Evolutionary conservation across 2,888 invertebrate genomes (phyloP), one percentile per base, ranked within the genome.

Genomic region (Caenorhabditis sulstoni): DNA sequence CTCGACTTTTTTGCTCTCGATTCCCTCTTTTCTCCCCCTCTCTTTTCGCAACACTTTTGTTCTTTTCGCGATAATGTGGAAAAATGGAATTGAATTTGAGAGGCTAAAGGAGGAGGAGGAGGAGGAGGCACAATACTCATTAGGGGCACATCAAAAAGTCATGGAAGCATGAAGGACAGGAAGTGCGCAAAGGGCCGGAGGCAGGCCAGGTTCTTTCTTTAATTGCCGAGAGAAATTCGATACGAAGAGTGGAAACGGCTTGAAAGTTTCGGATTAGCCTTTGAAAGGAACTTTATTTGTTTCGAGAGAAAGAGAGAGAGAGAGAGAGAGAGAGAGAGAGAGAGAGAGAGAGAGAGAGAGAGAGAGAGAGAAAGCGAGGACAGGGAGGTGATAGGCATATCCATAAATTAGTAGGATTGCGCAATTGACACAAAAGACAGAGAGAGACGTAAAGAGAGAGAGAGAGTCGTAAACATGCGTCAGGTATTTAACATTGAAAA

Each of bases 151-250:
- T 70, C 77, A 70, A 70, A 70, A 70, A 70, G 65, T 70, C 70
- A 77, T 70, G 70, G 76, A 77, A 77, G 77, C 77, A 77, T 77
- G 77, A 77, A 77, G 77, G 77, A 70, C 77, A 77, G 70, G 70
- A 77, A 68, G 65, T 66, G 59, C 47, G 50, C 29, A 73, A 57
- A 23, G 53, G 59, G 29, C 44, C n/a, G 35, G 45, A 55, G n/a
- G 45, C 29, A 14, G 58, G 59, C 50, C 52, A 53, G 52, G 52
- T 59, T 55, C 55, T 61, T 70, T 71, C 70, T 71, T 71, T 71
- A 71, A 71, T 71, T 71, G 57, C 47, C 41, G 44, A 5, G 7
- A 57, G 71, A 71, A 71, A 64, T 57, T 71, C 39, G 62, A 62
- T 59, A 52, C 59, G 68, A 18, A 66, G 16, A 37, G 11, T 18